Evolutionary conservation across 2,797 vertebrate species (phyloP), one percentile per base, ranked within the genome.

Genomic region (Nothura maculosa): DNA sequence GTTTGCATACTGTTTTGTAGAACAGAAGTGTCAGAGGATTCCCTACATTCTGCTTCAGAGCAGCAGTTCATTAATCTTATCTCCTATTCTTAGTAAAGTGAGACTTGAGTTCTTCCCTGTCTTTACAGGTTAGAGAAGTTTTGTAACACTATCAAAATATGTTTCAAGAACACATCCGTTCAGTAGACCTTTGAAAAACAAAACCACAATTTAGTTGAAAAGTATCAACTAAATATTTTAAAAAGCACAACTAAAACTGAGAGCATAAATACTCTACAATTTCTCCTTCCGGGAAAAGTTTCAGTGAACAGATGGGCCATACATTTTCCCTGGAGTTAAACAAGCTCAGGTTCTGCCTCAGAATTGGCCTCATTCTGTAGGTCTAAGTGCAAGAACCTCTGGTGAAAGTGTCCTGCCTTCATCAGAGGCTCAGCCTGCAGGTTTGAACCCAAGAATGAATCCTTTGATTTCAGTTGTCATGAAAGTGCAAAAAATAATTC

Each of bases 221-320:
- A 94, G 40, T 81, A 70, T 90, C 81, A 93, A 78, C 64, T 80
- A 90, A 91, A 67, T 85, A 82, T 79, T 94, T 87, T 15, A 84
- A 91, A 93, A 94, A 90, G 66, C 69, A 92, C 45, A 85, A 45
- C 50, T 90, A 78, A 80, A 89, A 87, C 83, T 93, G 89, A 89
- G 93, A 94, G 76, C 69, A 92, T 91, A 95, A 95, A 94, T 84
- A 94, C 38, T 80, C 90, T 91, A 73, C n/a, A 80, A 87, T 89
- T 27, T 16, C 69, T 92, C 94, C 91, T 93, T 92, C 57, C 89
- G 91, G 85, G 85, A 91, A 79, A 95, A 92, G 80, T 92, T 89
- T 95, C 87, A 94, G 84, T 72, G 90, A 96, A 95, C 97, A 97
- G 96, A 97, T 96, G 95, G 95, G 85, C 92, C 96, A 96, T 96